phyloP scores from a whole-genome alignment of 1,140 invertebrate genomes.

The Rhyzopertha dominica region DNA sequence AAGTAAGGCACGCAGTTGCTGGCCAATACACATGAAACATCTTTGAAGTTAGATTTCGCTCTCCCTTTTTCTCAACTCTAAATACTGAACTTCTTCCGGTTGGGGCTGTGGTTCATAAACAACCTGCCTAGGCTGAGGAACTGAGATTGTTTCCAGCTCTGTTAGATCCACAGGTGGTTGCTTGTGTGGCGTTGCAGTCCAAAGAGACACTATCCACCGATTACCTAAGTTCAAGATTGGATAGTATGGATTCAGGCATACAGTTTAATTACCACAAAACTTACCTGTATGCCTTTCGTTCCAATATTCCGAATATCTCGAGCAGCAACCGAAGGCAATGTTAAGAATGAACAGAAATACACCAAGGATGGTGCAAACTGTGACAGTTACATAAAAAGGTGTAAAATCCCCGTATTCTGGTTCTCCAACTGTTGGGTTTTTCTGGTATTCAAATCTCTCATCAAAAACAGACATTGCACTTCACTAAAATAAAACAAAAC shows the following conservation, averaged over 20 bases:
- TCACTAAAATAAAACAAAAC: too few species aligned
- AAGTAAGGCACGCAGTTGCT: conserved; percentile 60
- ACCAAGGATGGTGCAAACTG: conserved; percentile 67
- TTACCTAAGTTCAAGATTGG: conserved; percentile 55
- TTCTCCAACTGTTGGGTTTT: conserved; percentile 60
- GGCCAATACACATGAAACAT: conserved; percentile 51
- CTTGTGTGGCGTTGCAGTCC: conserved; percentile 74
- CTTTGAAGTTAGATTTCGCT: conserved; percentile 66
- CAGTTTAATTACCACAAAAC: conserved; percentile 13
- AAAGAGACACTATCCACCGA: conserved; percentile 75
- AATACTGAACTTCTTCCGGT: conserved; percentile 53
- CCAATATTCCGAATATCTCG: conserved; percentile 74
- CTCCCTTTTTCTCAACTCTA: conserved; percentile 73
- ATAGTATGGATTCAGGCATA: conserved; percentile 8
- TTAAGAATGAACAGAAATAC: conserved; percentile 67
- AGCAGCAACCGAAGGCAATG: conserved; percentile 72
- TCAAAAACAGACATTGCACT: conserved; percentile 35
- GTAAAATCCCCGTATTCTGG: conserved; percentile 56
- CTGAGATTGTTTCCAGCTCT: conserved; percentile 54
- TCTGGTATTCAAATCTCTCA: conserved; percentile 59
- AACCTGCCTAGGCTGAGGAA: conserved; percentile 37
- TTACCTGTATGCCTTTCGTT: conserved; percentile 73
- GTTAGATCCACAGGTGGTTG: conserved; percentile 76
- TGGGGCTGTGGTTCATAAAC: conserved; percentile 35
- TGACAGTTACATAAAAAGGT: conserved; percentile 66